Evolutionary conservation across 1,140 invertebrate species (phyloP).

Genomic region (Frieseomelitta varia): DNA sequence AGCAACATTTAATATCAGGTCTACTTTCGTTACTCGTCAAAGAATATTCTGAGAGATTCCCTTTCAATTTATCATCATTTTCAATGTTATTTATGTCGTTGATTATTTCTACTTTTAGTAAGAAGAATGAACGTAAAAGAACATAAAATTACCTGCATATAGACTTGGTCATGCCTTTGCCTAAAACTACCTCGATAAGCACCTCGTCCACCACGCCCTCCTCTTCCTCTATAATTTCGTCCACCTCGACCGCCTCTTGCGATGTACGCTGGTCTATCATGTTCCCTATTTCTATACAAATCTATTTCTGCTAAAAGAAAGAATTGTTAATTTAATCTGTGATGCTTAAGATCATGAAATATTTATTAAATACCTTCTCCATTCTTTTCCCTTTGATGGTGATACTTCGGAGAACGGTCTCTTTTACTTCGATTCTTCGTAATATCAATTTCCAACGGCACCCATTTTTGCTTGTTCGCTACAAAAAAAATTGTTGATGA

Average conservation of each 20-base stretch:
- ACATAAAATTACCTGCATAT: slow-evolving; percentile 77
- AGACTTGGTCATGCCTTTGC: slow-evolving; percentile 81
- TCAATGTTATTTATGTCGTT: background rate
- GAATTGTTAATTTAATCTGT: background rate
- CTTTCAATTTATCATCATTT: slow-evolving; percentile 26
- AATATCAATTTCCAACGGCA: slow-evolving; percentile 88
- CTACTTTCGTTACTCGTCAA: slow-evolving; percentile 58
- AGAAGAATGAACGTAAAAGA: background rate
- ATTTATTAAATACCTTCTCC: slow-evolving; percentile 69
- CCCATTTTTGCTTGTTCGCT: slow-evolving; percentile 89
- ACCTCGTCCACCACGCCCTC: slow-evolving; percentile 68
- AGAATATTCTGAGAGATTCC: slow-evolving; percentile 50
- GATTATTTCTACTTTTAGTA: background rate
- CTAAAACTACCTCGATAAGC: slow-evolving; percentile 71
- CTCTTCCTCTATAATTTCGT: slow-evolving; percentile 73
- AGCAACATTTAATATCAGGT: slow-evolving; percentile 58
- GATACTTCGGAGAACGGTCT: slow-evolving; percentile 78
- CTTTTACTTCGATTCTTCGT: slow-evolving; percentile 81
- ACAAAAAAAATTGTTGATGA: slow-evolving; percentile 50
- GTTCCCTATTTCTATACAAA: slow-evolving; percentile 75
- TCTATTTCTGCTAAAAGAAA: slow-evolving; percentile 58
- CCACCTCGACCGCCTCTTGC: slow-evolving; percentile 72
- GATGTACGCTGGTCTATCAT: slow-evolving; percentile 74
- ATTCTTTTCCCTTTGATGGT: slow-evolving; percentile 77
- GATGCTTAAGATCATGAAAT: background rate